Percentiles rank a stretch among this genome's conserved stretches.
Conservation (phyloP, 2,888 invertebrate species). For the Lasioglossum zephyrum region DNA sequence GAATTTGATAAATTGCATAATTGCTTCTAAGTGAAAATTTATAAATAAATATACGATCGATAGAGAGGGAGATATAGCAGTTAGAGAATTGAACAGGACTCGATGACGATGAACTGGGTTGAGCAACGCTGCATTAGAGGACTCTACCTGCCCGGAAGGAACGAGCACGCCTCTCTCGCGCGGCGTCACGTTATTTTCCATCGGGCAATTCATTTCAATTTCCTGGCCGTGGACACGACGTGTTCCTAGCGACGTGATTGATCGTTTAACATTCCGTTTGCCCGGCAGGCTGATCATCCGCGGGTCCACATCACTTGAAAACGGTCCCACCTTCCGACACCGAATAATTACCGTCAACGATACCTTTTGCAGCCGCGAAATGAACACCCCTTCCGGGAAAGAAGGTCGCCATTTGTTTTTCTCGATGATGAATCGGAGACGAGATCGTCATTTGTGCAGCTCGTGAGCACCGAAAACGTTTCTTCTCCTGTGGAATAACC, state of each 20-base stretch:
- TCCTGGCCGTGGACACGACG: not conserved
- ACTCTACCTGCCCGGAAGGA: conserved; percentile 41
- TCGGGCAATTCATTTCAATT: conserved; percentile 10
- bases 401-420: not conserved
- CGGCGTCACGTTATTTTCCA: conserved; percentile 50
- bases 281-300: not conserved
- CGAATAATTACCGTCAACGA: not conserved
- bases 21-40: too few relatives aligned
- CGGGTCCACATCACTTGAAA: not conserved
- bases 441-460: not conserved
- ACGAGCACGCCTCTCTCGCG: not conserved
- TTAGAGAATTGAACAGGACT: not conserved
- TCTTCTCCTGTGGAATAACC: not conserved
- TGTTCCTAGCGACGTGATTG: not conserved
- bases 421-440: not conserved
- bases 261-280: not conserved
- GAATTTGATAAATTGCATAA: too few relatives aligned
- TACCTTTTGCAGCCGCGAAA: not conserved
- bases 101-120: not conserved
- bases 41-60: too few relatives aligned
- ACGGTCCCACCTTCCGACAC: not conserved
- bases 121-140: not conserved
- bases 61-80: too few relatives aligned
- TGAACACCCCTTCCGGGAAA: not conserved
- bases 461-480: not conserved